Evolutionary conservation across 2,113 vertebrate species (phyloP), one percentile per base, ranked within the genome.

Genomic region (Erinaceus europaeus): DNA sequence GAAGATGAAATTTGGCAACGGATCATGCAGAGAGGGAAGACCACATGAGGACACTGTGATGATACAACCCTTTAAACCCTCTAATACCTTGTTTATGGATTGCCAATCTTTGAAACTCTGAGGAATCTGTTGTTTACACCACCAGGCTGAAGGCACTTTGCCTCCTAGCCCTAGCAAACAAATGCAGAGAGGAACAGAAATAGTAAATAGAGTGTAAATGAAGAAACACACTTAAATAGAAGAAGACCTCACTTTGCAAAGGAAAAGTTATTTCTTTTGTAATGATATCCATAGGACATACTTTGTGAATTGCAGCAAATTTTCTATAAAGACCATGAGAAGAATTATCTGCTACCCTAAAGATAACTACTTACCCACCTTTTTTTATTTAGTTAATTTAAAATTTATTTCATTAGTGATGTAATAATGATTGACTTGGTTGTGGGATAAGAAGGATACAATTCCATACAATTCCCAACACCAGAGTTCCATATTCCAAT

Each of bases 271-370:
- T n/a, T n/a, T n/a, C n/a, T n/a, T n/a, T n/a, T n/a, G n/a, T n/a
- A 75, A 68, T 69, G 59, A 29, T 79, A n/a, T n/a, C 38, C 67
- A 48, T 21, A 46, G 11, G 61, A 74, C 38, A 46, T 79, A 29
- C n/a, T 67, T 68, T 68, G 36, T 55, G 75, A 48, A n/a, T 69
- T 57, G 78, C 62, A 72, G 50, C 15, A 81, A 79, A 59, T 89
- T n/a, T n/a, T 50, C 46, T 81, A 0, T 72, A 61, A n/a, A 23
- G 32, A 44, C 29, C 32, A 68, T 48, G 55, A 85, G 61, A 88
- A 81, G 84, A 82, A 65, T 27, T 65, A 27, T 3, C 46, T 90
- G 17, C 61, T 42, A 0, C 71, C 50, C 44, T 21, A 34, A 75
- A 65, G 36, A 25, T 27, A 38, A 62, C 64, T 86, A 12, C 15